These are phyloP conservation scores for Melanogrammus aeglefinus DNA, from an alignment of 2,797 vertebrate species.

Conservation along the genomic window DNA sequence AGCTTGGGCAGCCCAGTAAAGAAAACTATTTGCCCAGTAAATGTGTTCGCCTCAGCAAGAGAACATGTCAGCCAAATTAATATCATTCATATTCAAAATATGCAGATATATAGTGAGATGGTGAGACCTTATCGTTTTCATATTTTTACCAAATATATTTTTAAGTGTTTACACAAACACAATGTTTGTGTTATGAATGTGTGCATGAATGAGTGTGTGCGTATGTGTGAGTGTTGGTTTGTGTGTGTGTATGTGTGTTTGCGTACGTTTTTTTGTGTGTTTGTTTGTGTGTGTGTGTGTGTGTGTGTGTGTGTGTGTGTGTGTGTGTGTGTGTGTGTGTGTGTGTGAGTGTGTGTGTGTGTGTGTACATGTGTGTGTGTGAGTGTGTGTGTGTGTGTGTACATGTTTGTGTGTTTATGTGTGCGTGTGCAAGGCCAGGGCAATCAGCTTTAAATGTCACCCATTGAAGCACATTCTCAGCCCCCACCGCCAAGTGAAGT, in stretches of 20 bases:
- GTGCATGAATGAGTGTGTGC: not conserved
- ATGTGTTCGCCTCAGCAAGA: not conserved
- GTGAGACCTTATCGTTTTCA: not conserved
- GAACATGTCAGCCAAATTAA: too few species aligned
- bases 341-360: not conserved
- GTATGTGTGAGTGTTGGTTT: not conserved
- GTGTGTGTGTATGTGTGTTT: not conserved
- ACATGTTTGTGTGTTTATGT: too few species aligned
- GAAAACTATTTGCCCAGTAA: not conserved
- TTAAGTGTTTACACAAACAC: not conserved
- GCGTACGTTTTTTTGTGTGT: too few species aligned
- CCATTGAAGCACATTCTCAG: not conserved
- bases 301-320: not conserved
- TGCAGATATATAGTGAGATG: not conserved
- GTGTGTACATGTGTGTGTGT: not conserved
- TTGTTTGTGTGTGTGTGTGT: not conserved
- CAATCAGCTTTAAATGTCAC: not conserved
- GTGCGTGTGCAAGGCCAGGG: not conserved
- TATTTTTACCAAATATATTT: not conserved
- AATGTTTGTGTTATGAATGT: not conserved
- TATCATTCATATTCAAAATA: not conserved
- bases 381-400: not conserved
- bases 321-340: not conserved
- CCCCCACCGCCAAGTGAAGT: not conserved
- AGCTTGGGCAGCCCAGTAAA: not conserved